Percentiles rank a stretch among this genome's conserved stretches.
phyloP scores from a whole-genome alignment of 1,140 invertebrate genomes.

The Melipona quadrifasciata region DNA sequence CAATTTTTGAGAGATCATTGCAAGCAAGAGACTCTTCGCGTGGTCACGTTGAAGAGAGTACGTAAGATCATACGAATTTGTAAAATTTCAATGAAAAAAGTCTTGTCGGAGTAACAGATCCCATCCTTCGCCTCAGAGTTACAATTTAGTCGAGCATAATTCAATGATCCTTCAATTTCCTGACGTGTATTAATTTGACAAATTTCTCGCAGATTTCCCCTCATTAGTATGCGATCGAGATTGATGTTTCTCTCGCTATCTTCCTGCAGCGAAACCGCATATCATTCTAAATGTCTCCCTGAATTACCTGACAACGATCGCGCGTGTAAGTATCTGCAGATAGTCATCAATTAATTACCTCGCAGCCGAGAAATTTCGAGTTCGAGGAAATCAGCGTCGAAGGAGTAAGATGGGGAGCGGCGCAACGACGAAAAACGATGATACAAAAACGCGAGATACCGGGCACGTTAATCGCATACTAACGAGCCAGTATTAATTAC shows the following conservation, averaged over 20 bases:
- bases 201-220: background rate
- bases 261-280: background rate
- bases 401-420: background rate
- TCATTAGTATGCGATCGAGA: background rate
- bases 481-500: conserved; percentile 38
- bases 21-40: no score
- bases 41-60: no score
- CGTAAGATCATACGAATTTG: no score
- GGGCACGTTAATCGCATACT: conserved; percentile 33
- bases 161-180: no score
- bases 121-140: no score
- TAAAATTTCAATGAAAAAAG: no score
- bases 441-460: conserved; percentile 11
- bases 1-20: no score
- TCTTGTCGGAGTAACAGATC: no score
- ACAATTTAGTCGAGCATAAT: no score
- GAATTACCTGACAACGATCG: no score
- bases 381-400: conserved; percentile 1
- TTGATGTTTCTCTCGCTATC: background rate
- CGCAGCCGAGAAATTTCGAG: conserved; percentile 1
- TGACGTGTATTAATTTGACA: no score
- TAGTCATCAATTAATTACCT: conserved; percentile 8
- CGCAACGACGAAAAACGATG: background rate
- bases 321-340: background rate
- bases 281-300: background rate